A percentile compares a stretch with the other conserved stretches of the same genome.
phyloP scores from a whole-genome alignment of 2,113 vertebrate species.

The Eleginops maclovinus region DNA sequence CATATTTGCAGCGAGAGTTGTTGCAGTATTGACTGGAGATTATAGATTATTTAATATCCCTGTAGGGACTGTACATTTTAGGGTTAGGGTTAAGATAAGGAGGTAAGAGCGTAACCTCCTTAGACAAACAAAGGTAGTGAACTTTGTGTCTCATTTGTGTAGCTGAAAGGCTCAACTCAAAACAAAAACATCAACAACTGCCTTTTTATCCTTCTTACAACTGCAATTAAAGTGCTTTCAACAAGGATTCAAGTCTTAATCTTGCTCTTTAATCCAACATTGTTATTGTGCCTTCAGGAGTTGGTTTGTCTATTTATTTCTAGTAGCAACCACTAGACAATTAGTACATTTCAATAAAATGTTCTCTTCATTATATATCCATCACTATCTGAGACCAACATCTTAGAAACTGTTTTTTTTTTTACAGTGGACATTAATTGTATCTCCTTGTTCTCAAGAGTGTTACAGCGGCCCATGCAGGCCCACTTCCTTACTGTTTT shows the following conservation, averaged over 20 bases:
- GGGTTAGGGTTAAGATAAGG: too few species aligned
- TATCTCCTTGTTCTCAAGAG: too few species aligned
- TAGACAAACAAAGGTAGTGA: not conserved
- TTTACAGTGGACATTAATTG: too few species aligned
- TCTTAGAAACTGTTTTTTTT: too few species aligned
- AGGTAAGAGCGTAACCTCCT: not conserved
- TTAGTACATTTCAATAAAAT: too few species aligned
- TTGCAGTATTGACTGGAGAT: not conserved
- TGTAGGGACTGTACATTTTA: not conserved
- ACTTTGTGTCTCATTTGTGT: not conserved
- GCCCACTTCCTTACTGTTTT: too few species aligned
- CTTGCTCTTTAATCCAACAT: not conserved
- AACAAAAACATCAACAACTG: too few species aligned
- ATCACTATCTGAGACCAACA: not conserved
- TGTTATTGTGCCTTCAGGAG: not conserved
- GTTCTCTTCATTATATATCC: too few species aligned
- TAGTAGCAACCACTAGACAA: not conserved
- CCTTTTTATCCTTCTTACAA: not conserved
- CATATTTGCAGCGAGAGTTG: not conserved
- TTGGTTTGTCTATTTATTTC: not conserved
- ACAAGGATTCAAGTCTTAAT: not conserved
- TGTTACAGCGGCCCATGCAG: too few species aligned
- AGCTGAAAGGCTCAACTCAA: not conserved
- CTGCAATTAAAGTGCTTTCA: not conserved
- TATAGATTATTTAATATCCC: not conserved